phyloP scores from a whole-genome alignment of 2,113 vertebrate species.

The Gambusia affinis region DNA sequence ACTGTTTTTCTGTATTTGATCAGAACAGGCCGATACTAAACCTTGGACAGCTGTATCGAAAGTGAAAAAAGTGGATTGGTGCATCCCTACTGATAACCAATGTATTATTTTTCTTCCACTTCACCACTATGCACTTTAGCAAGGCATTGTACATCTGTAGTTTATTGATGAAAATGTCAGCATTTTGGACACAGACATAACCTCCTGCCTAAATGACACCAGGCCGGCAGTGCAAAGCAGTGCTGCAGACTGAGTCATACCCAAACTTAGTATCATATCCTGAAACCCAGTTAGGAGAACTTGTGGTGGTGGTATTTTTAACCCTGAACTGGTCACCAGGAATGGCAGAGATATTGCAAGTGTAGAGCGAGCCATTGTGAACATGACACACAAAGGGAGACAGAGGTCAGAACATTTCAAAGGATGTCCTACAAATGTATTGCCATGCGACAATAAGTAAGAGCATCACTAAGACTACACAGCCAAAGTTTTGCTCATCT shows the following conservation, averaged over 20 bases:
- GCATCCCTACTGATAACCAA: neutral
- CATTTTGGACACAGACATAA: constrained; percentile 30
- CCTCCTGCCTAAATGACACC: constrained; percentile 46
- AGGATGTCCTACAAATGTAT: neutral
- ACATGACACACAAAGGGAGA: constrained; percentile 53
- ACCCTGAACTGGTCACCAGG: constrained; percentile 45
- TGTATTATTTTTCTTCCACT: neutral
- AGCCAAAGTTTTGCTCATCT: neutral
- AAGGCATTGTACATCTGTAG: neutral
- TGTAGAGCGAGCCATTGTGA: constrained; percentile 45
- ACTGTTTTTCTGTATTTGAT: too few relatives aligned
- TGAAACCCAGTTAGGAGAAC: constrained; percentile 72
- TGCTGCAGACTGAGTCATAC: constrained; percentile 73
- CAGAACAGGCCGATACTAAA: too few relatives aligned
- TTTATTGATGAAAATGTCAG: neutral
- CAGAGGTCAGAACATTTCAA: constrained; percentile 23
- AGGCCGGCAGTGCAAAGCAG: constrained; percentile 63
- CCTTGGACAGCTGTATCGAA: too few relatives aligned
- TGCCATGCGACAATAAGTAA: neutral
- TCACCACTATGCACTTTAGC: neutral
- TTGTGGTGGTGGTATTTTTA: constrained; percentile 72
- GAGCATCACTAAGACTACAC: neutral
- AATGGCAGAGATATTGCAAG: constrained; percentile 34
- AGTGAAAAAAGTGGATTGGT: too few relatives aligned
- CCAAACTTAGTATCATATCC: constrained; percentile 78